Conservation (phyloP, 2,113 vertebrate genomes). For the Sebastes fasciatus region DNA sequence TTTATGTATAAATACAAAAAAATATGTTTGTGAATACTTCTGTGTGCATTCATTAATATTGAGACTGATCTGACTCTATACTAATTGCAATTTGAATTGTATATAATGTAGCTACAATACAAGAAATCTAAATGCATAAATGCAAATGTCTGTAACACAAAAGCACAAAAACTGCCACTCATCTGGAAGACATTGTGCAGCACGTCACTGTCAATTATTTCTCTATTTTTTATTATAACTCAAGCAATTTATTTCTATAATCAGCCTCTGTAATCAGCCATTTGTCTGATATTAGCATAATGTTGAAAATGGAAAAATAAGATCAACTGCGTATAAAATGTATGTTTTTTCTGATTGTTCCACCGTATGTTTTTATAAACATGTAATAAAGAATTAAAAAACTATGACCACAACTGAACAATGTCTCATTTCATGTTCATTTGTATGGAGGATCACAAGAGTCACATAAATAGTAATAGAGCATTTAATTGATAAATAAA, state of each 20-base stretch:
- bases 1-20: no score
- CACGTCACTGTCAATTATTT: no score
- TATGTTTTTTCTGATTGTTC: background rate
- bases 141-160: background rate
- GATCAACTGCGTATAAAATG: background rate
- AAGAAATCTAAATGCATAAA: background rate
- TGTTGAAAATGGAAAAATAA: background rate
- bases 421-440: background rate
- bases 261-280: no score
- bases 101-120: background rate
- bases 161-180: background rate
- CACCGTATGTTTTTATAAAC: background rate
- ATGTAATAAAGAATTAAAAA: background rate
- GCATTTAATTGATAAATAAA: no score
- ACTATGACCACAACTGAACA: background rate
- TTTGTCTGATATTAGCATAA: no score
- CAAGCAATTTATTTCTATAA: background rate
- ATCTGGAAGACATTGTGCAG: no score
- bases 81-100: background rate
- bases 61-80: no score
- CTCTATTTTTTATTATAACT: no score
- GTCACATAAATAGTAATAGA: no score
- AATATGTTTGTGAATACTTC: no score
- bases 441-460: no score
- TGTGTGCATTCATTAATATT: background rate